A percentile compares a stretch with the other conserved stretches of the same genome.
These are phyloP conservation scores for Ericerus pela DNA, from an alignment of 1,140 invertebrate genomes.

Conservation along the genomic window DNA sequence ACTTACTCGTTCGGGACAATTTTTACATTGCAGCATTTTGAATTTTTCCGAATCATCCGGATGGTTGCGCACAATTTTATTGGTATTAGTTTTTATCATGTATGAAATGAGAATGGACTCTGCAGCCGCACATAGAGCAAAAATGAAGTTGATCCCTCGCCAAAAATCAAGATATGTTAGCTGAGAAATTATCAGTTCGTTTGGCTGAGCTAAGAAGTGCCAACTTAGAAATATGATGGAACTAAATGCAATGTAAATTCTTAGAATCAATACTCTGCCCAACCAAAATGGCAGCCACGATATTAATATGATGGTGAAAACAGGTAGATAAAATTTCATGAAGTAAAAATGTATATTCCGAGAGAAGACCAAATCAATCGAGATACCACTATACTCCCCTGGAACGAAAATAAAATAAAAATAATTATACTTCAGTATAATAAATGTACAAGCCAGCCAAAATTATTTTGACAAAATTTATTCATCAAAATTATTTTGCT, in stretches of 20 bases:
- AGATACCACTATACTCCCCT: neutral
- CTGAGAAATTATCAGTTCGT: neutral
- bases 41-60: neutral
- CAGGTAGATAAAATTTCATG: neutral
- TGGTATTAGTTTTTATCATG: conserved; percentile 2
- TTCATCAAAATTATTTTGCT: no score
- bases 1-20: neutral
- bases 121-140: neutral
- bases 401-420: no score
- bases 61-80: neutral
- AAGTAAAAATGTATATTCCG: conserved; percentile 25
- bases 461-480: no score
- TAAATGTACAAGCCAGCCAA: no score
- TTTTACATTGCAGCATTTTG: neutral
- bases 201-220: neutral
- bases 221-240: neutral
- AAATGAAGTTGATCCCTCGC: neutral
- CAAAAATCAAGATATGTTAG: neutral
- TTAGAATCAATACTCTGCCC: neutral
- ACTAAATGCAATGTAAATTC: neutral
- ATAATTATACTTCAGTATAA: no score
- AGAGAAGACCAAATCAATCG: conserved; percentile 33
- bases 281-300: conserved; percentile 1
- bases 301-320: neutral
- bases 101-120: neutral